Conservation (phyloP, 1,140 invertebrate genomes). For the Monomorium pharaonis region DNA sequence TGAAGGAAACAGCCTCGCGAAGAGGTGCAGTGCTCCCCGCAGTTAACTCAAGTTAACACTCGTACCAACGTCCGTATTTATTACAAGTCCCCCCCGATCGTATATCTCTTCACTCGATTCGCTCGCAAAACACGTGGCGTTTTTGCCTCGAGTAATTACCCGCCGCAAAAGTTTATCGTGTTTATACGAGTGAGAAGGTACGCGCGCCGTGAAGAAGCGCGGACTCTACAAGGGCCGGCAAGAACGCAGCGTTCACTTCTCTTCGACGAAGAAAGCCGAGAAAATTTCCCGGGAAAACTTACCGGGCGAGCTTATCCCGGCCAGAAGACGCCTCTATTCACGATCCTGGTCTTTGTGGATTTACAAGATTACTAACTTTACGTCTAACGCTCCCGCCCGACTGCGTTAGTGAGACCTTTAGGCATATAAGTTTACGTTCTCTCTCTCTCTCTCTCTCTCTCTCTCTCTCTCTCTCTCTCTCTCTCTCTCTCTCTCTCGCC, state of each 20-base stretch:
- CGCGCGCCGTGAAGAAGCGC: conserved; percentile 12
- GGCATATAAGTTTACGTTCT: conserved; percentile 18
- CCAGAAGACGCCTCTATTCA: conserved; percentile 60
- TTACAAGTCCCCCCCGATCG: background rate
- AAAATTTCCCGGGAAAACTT: conserved; percentile 65
- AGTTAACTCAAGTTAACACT: conserved; percentile 13
- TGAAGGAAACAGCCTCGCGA: background rate
- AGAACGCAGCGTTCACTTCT: background rate
- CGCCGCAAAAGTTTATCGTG: conserved; percentile 30
- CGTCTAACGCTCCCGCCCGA: background rate
- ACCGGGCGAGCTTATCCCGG: conserved; percentile 63
- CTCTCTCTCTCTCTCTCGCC: background rate
- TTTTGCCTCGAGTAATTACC: conserved; percentile 55
- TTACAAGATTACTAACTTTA: conserved; percentile 75
- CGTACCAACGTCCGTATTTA: conserved; percentile 25
- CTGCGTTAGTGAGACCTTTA: background rate
- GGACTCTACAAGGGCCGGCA: conserved; percentile 9
- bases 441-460: too few relatives aligned
- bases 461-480: too few relatives aligned
- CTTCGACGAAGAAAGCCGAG: conserved; percentile 6
- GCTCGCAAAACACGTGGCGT: conserved; percentile 16
- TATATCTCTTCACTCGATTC: background rate
- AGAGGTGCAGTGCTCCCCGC: background rate
- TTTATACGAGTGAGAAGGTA: conserved; percentile 54
- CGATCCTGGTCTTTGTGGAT: conserved; percentile 67